Evolutionary conservation across 2,888 invertebrate genomes (phyloP).

Genomic region (Phengaris alcon): DNA sequence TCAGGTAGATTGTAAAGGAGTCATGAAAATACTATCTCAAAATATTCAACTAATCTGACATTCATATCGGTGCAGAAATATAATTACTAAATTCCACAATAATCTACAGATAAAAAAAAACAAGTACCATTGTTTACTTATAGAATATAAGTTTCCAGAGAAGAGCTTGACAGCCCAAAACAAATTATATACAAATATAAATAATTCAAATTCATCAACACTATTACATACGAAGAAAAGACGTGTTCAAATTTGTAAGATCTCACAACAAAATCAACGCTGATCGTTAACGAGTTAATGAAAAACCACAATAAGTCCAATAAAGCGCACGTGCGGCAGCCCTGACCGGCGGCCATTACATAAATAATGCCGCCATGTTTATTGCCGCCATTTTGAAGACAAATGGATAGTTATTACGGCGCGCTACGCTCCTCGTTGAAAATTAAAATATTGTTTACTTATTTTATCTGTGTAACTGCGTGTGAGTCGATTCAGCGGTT

Average conservation of each 20-base stretch:
- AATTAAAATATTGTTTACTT: constrained; percentile 79
- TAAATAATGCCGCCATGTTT: constrained; percentile 78
- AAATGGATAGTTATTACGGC: constrained; percentile 79
- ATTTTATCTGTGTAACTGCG: constrained; percentile 69
- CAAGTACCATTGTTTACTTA: not conserved
- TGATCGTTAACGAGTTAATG: constrained; percentile 62
- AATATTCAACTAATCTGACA: not conserved
- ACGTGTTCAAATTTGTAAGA: not conserved
- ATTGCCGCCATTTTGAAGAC: constrained; percentile 79
- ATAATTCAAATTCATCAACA: not conserved
- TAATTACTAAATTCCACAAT: not conserved
- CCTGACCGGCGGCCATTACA: constrained; percentile 74
- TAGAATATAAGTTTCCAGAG: not conserved
- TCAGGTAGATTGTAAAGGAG: no score
- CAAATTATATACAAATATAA: not conserved
- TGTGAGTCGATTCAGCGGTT: constrained; percentile 63
- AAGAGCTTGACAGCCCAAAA: not conserved
- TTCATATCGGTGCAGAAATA: not conserved
- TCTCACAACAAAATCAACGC: constrained; percentile 11
- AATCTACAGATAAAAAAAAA: no score
- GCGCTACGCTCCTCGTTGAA: constrained; percentile 69
- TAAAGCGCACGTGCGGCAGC: constrained; percentile 74
- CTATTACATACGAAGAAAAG: not conserved
- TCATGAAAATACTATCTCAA: not conserved
- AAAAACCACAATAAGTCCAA: constrained; percentile 71